A percentile compares a stretch with the other conserved stretches of the same genome.
Conservation (phyloP, 35 echinoderm and acorn worm genomes). For the Anneissia japonica region DNA sequence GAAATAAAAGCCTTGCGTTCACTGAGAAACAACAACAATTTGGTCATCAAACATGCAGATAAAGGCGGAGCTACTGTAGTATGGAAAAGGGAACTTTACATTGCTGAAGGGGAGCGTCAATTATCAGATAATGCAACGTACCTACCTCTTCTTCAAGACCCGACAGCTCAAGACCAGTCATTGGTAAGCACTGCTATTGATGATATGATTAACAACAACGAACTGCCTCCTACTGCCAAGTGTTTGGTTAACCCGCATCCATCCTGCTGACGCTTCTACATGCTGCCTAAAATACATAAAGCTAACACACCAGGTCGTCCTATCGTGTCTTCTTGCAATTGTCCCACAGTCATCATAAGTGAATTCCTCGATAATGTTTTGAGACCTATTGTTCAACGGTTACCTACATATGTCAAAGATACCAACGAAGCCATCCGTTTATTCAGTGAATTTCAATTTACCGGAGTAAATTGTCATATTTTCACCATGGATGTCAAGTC, state of each 20-base stretch:
- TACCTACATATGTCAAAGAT: too few relatives aligned
- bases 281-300: slow-evolving; percentile 48
- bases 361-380: too few relatives aligned
- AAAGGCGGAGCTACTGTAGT: slow-evolving; percentile 5
- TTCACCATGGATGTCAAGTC: too few relatives aligned
- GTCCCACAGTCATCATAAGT: slow-evolving; percentile 3
- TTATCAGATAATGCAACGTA: background rate
- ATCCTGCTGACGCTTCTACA: too few relatives aligned
- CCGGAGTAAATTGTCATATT: too few relatives aligned
- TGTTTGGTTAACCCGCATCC: too few relatives aligned
- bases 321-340: slow-evolving; percentile 21
- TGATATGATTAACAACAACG: background rate
- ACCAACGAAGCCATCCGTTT: too few relatives aligned
- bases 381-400: too few relatives aligned
- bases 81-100: slow-evolving; percentile 9
- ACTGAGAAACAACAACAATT: background rate
- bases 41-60: slow-evolving; percentile 9
- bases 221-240: slow-evolving; percentile 7
- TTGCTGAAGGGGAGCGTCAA: slow-evolving; percentile 18
- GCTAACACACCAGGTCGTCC: slow-evolving; percentile 23
- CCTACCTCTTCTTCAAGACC: background rate
- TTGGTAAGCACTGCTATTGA: background rate
- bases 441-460: too few relatives aligned
- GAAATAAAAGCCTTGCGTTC: slow-evolving; percentile 1
- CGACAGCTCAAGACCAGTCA: background rate